phyloP scores from a whole-genome alignment of 1,140 invertebrate genomes.

The Saccostrea glomerata region DNA sequence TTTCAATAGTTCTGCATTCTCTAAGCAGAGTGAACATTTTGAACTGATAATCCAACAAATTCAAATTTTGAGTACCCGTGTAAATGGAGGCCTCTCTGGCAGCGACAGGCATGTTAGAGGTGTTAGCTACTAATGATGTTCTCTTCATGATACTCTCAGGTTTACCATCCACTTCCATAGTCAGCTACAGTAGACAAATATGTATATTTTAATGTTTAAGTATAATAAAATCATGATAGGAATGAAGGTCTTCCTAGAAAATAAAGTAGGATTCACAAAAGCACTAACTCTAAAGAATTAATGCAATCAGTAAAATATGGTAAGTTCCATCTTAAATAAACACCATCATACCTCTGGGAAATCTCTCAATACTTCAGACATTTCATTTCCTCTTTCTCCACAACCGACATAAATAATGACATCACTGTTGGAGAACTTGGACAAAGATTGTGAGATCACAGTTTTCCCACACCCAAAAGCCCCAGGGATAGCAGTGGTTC shows the following conservation, averaged over 20 bases:
- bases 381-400: constrained; percentile 93
- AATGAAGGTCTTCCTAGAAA: too few relatives aligned
- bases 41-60: too few relatives aligned
- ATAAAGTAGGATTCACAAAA: too few relatives aligned
- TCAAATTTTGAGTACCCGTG: constrained; percentile 84
- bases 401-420: constrained; percentile 99
- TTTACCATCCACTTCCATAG: constrained; percentile 96
- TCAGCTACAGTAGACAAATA: constrained; percentile 82
- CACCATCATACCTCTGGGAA: constrained; percentile 90
- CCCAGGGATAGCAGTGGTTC: constrained; percentile 99
- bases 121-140: constrained; percentile 99
- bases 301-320: too few relatives aligned
- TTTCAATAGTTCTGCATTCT: neutral
- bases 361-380: constrained; percentile 98
- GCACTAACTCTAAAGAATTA: too few relatives aligned
- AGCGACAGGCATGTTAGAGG: constrained; percentile 99
- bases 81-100: constrained; percentile 99
- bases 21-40: neutral
- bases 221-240: neutral
- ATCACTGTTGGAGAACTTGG: constrained; percentile 99
- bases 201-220: neutral
- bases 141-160: constrained; percentile 99
- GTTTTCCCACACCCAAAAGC: constrained; percentile 99
- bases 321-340: too few relatives aligned
- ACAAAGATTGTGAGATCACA: constrained; percentile 99